A percentile compares a stretch with the other conserved stretches of the same genome.
These are phyloP conservation scores for Tetranychus cinnabarinus DNA, from an alignment of 1,140 invertebrate genomes.

Conservation along the genomic window DNA sequence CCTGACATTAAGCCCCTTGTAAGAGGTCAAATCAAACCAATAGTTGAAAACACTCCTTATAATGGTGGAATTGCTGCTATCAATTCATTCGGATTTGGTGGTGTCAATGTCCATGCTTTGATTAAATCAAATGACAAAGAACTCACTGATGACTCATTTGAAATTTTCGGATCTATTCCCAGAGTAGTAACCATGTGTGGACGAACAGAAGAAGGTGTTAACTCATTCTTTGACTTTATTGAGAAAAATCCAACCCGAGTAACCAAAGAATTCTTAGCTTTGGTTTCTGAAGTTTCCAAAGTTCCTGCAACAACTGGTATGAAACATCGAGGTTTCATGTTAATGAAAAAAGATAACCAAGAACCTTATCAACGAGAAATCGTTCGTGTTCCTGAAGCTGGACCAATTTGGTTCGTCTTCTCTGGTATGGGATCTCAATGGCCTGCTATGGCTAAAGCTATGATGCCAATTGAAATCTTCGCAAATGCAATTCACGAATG, in stretches of 20 bases:
- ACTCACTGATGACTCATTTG: constrained; percentile 16
- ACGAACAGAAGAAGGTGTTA: constrained; percentile 18
- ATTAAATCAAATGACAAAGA: constrained; percentile 35
- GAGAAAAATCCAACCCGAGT: constrained; percentile 17
- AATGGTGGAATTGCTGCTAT: constrained; percentile 9
- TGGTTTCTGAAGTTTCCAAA: constrained; percentile 10
- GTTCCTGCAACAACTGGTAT: constrained; percentile 1
- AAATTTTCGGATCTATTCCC: neutral
- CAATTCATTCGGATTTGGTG: constrained; percentile 12
- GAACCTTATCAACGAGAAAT: constrained; percentile 57
- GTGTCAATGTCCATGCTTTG: constrained; percentile 10
- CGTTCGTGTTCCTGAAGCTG: constrained; percentile 17
- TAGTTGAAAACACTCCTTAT: constrained; percentile 12
- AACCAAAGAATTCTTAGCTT: constrained; percentile 10
- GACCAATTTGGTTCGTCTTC: constrained; percentile 79
- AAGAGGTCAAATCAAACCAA: constrained; percentile 56
- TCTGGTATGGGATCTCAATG: constrained; percentile 93
- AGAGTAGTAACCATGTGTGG: constrained; percentile 1
- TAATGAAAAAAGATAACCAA: neutral
- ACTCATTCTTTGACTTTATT: constrained; percentile 20
- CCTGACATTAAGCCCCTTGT: constrained; percentile 57
- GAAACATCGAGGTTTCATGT: constrained; percentile 6
- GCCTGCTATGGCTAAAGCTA: constrained; percentile 65
- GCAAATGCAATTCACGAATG: constrained; percentile 44
- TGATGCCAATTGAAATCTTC: constrained; percentile 57